Evolutionary conservation across 2,888 invertebrate species (phyloP).

Genomic region (Agapostemon virescens): DNA sequence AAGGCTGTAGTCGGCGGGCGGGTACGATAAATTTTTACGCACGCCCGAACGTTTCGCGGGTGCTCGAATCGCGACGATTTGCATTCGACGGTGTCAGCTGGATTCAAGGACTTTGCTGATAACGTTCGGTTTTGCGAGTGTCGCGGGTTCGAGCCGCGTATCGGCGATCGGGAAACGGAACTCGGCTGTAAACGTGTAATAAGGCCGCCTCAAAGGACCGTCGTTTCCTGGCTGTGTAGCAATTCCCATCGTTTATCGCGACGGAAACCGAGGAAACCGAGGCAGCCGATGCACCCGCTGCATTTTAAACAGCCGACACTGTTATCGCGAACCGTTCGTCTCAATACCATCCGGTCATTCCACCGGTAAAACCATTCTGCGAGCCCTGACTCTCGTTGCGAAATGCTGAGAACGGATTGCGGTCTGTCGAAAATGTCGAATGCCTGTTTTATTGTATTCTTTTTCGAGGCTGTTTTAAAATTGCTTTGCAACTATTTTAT

Average conservation of each 20-base stretch:
- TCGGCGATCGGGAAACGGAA: constrained; percentile 2
- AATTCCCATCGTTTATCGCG: not conserved
- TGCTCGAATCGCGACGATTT: constrained; percentile 12
- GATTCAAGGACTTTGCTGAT: constrained; percentile 36
- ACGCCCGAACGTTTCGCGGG: constrained; percentile 4
- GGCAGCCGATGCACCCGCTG: not conserved
- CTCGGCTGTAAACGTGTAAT: constrained; percentile 13
- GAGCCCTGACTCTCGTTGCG: too few relatives aligned
- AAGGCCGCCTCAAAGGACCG: not conserved
- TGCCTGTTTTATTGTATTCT: too few relatives aligned
- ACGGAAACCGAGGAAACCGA: not conserved
- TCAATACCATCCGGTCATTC: too few relatives aligned
- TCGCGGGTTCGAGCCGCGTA: constrained; percentile 10
- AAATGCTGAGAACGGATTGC: too few relatives aligned
- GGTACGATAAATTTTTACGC: constrained; percentile 16
- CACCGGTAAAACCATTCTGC: too few relatives aligned
- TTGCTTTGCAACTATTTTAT: too few relatives aligned
- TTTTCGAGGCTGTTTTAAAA: too few relatives aligned
- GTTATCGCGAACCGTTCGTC: too few relatives aligned
- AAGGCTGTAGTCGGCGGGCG: not conserved
- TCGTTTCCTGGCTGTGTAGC: not conserved
- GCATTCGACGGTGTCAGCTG: constrained; percentile 37
- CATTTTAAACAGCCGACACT: not conserved
- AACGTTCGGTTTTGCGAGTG: not conserved
- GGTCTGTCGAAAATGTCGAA: too few relatives aligned